Evolutionary conservation across 2,797 vertebrate genomes (phyloP), one percentile per base, ranked within the genome.

Genomic region (Chiloscyllium punctatum): DNA sequence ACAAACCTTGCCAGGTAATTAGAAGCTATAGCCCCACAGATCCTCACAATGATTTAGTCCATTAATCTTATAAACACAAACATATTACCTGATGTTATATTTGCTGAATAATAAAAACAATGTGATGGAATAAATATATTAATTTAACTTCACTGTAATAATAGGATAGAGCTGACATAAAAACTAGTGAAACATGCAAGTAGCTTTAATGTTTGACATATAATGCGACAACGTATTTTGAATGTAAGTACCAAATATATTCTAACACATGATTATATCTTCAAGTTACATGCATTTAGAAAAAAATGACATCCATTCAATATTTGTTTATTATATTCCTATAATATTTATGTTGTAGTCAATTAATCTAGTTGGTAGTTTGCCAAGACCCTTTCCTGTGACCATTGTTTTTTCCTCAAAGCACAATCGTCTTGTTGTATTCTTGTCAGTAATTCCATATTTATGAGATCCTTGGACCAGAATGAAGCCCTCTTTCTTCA

Each of bases 271-370:
- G 48, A 74, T 53, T 57, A 51, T 15, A 91, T 72, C 68, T 72
- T 71, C 48, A 77, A 95, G 94, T 48, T 33, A 57, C 13, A 16
- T 33, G 48, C 27, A 72, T 72, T 94, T 16, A 27, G 30, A 53
- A 74, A 51, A 77, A 71, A 72, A 94, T 94, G 27, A 33, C 71
- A 74, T 30, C 51, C n/a, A 87, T 95, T 88, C n/a, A 66, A 30
- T 84, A 95, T 95, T 82, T 87, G 74, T 96, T 96, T 82, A 96
- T 96, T 95, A 96, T 96, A 95, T 91, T 96, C 96, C 96, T 96
- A 96, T 92, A 97, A 96, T 95, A 97, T 96, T 86, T 95, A 84
- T 42, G 87, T 96, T 97, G 96, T 96, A 96, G 96, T 96, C 96
- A 97, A 96, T 97, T 82, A 96, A 96, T 95, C 66, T 95, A 95